phyloP scores from a whole-genome alignment of 1,140 invertebrate species.

The Aricia agestis region DNA sequence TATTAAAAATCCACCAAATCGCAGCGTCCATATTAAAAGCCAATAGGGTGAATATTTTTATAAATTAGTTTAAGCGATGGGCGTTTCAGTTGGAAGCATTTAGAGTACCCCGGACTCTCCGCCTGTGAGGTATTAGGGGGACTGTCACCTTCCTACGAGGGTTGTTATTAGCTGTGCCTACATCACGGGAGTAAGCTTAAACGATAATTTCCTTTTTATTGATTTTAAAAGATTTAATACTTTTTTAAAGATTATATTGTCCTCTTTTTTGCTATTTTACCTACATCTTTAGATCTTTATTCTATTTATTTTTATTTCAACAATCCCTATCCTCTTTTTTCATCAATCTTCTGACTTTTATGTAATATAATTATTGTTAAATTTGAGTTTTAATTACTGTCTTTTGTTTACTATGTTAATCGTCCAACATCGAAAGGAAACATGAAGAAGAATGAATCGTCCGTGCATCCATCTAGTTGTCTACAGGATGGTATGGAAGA shows the following conservation, averaged over 20 bases:
- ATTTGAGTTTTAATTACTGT: background rate
- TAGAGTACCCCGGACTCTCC: slow-evolving; percentile 46
- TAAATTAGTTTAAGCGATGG: slow-evolving; percentile 53
- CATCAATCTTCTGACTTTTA: too few species aligned
- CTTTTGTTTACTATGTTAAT: background rate
- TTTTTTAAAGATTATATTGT: too few species aligned
- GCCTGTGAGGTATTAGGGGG: slow-evolving; percentile 29
- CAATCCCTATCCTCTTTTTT: too few species aligned
- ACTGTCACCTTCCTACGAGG: slow-evolving; percentile 10
- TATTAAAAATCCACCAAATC: slow-evolving; percentile 28
- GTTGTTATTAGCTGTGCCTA: background rate
- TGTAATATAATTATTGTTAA: too few species aligned
- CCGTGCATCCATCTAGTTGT: slow-evolving; percentile 21
- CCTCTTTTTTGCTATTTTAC: background rate
- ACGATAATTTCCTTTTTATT: too few species aligned
- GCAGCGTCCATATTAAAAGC: slow-evolving; percentile 37
- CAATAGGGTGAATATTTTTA: slow-evolving; percentile 37
- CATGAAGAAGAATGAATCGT: slow-evolving; percentile 1
- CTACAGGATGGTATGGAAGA: slow-evolving; percentile 25
- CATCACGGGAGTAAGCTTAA: too few species aligned
- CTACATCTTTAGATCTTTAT: background rate
- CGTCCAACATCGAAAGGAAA: background rate
- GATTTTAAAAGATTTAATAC: background rate
- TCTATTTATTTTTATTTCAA: too few species aligned
- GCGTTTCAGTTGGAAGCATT: slow-evolving; percentile 47